Percentiles rank a stretch among this genome's conserved stretches.
phyloP scores from a whole-genome alignment of 1,140 invertebrate species.

The Cydia fagiglandana region DNA sequence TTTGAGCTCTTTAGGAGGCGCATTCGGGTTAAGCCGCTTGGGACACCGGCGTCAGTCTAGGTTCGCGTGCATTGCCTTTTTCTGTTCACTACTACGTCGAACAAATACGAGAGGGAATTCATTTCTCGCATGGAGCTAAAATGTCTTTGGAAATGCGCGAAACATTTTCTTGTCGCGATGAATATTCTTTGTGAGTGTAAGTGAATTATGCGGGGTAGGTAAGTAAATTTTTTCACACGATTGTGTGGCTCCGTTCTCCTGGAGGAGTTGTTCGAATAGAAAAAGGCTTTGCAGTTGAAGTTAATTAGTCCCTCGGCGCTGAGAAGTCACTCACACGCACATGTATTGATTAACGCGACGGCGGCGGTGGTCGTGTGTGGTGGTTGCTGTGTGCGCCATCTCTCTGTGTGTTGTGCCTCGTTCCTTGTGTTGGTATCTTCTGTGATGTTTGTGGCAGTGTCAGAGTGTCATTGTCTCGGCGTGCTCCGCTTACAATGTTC shows the following conservation, averaged over 20 bases:
- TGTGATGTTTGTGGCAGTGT: slow-evolving; percentile 73
- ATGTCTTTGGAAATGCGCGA: slow-evolving; percentile 39
- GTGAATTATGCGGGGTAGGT: background rate
- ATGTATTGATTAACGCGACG: slow-evolving; percentile 80
- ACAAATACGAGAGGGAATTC: slow-evolving; percentile 49
- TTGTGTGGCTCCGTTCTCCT: slow-evolving; percentile 3
- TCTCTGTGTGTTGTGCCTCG: slow-evolving; percentile 58
- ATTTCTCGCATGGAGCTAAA: slow-evolving; percentile 46
- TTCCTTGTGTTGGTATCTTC: slow-evolving; percentile 67
- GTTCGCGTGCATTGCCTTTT: slow-evolving; percentile 69
- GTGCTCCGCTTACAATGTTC: slow-evolving; percentile 62
- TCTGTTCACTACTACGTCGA: slow-evolving; percentile 52
- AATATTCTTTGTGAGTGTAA: slow-evolving; percentile 32
- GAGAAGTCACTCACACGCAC: slow-evolving; percentile 78
- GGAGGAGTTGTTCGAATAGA: slow-evolving; percentile 44
- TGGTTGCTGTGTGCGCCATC: slow-evolving; percentile 62
- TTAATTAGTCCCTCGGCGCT: slow-evolving; percentile 51
- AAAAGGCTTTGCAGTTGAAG: slow-evolving; percentile 53
- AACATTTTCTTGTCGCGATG: slow-evolving; percentile 34
- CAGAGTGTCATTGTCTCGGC: slow-evolving; percentile 67
- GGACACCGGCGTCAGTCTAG: slow-evolving; percentile 59
- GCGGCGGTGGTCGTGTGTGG: slow-evolving; percentile 70
- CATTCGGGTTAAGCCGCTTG: slow-evolving; percentile 69
- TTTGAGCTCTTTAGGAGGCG: slow-evolving; percentile 72
- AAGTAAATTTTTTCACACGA: background rate